Evolutionary conservation across 2,113 vertebrate genomes (phyloP).

Genomic region (Rhagologus leucostigma): DNA sequence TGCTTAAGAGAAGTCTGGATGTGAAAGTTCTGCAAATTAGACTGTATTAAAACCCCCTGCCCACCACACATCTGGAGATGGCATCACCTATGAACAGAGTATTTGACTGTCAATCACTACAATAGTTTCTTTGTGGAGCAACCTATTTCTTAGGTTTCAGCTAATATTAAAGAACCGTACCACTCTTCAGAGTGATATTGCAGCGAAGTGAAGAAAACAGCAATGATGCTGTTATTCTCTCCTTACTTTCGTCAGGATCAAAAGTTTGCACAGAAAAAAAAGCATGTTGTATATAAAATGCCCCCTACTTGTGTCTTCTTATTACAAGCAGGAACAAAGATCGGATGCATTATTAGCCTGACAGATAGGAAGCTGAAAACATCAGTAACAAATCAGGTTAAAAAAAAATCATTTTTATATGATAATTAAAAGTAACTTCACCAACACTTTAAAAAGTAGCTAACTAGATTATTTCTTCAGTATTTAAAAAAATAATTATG

Average conservation of each 20-base stretch:
- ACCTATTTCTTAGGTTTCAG: not conserved
- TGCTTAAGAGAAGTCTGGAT: not conserved
- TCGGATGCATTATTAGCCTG: not conserved
- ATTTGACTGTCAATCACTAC: not conserved
- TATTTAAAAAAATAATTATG: not conserved
- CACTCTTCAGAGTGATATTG: not conserved
- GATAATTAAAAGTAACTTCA: not conserved
- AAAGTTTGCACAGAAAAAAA: not conserved
- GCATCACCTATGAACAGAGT: not conserved
- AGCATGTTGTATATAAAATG: not conserved
- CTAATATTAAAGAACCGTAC: not conserved
- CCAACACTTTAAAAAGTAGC: not conserved
- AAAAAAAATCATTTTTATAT: not conserved
- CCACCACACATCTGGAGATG: not conserved
- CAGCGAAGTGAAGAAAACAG: not conserved
- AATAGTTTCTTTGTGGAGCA: not conserved
- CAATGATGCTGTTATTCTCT: rapidly evolving
- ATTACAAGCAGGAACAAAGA: not conserved
- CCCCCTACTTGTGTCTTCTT: not conserved
- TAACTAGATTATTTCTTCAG: not conserved
- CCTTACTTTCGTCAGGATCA: not conserved
- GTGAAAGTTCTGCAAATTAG: not conserved
- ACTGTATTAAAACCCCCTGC: not conserved
- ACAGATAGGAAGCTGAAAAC: not conserved
- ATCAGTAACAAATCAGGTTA: not conserved